phyloP scores from a whole-genome alignment of 2,113 vertebrate species.

The Saguinus imperator region DNA sequence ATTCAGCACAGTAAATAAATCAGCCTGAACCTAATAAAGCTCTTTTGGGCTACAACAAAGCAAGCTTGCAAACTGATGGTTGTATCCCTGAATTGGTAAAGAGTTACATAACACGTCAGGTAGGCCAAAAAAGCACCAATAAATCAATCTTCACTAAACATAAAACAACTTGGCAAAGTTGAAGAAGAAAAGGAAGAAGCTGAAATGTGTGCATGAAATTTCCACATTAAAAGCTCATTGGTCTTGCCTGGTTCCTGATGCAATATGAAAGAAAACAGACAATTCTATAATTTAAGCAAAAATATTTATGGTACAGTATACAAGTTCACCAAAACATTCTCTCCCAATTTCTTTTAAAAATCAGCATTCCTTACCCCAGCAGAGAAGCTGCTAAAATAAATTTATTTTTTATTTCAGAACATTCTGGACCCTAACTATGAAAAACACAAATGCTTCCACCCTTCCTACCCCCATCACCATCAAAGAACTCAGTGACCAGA shows the following conservation, averaged over 20 bases:
- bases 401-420: slow-evolving; percentile 62
- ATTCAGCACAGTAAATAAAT: slow-evolving; percentile 69
- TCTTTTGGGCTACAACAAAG: slow-evolving; percentile 61
- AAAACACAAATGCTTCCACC: neutral
- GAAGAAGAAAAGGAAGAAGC: slow-evolving; percentile 72
- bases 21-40: slow-evolving; percentile 72
- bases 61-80: slow-evolving; percentile 67
- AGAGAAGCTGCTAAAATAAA: slow-evolving; percentile 46
- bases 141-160: slow-evolving; percentile 83
- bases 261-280: slow-evolving; percentile 85
- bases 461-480: neutral
- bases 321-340: slow-evolving; percentile 84
- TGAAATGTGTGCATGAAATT: slow-evolving; percentile 82
- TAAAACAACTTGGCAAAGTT: slow-evolving; percentile 80
- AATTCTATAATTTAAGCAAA: slow-evolving; percentile 83
- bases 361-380: slow-evolving; percentile 14
- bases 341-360: slow-evolving; percentile 69
- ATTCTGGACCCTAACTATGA: slow-evolving; percentile 30
- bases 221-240: slow-evolving; percentile 87
- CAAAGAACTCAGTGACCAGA: neutral
- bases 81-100: slow-evolving; percentile 69
- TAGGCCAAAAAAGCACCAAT: slow-evolving; percentile 82
- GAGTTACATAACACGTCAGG: slow-evolving; percentile 79
- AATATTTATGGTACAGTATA: slow-evolving; percentile 84
- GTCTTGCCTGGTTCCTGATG: slow-evolving; percentile 78